Evolutionary conservation across 1,140 invertebrate genomes (phyloP).

Genomic region (Tetramorium simillimum): DNA sequence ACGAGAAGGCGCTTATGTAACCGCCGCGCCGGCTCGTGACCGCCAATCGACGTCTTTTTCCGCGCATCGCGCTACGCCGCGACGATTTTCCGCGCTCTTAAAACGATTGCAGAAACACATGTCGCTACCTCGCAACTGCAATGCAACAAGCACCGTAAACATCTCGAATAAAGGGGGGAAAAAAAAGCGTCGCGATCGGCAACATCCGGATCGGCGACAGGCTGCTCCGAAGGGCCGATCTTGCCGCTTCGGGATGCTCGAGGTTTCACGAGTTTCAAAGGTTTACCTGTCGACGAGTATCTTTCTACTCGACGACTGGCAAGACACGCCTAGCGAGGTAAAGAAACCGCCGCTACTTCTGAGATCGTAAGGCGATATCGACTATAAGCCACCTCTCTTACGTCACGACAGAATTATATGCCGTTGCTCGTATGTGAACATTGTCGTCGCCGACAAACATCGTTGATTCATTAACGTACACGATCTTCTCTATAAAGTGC

Average conservation of each 20-base stretch:
- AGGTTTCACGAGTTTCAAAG: neutral
- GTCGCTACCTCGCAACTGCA: neutral
- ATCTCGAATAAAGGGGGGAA: too few relatives aligned
- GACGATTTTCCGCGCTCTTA: slow-evolving; percentile 12
- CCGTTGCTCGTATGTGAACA: neutral
- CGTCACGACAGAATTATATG: slow-evolving; percentile 11
- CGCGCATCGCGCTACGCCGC: slow-evolving; percentile 3
- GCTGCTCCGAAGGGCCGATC: too few relatives aligned
- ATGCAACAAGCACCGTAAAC: neutral
- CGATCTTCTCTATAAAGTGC: neutral
- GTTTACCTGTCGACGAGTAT: neutral
- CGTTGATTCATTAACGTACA: slow-evolving; percentile 7
- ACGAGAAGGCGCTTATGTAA: slow-evolving; percentile 35
- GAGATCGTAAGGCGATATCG: neutral
- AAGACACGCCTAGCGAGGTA: neutral
- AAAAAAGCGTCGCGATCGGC: neutral
- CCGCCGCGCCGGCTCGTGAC: neutral
- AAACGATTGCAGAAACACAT: neutral
- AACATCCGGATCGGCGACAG: neutral
- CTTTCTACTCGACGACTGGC: neutral
- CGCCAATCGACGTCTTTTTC: slow-evolving; percentile 43
- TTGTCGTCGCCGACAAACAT: neutral
- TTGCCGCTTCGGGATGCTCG: neutral
- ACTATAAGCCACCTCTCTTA: neutral
- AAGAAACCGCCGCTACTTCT: neutral